Evolutionary conservation across 2,888 invertebrate genomes (phyloP).

Genomic region (Rhingia rostrata): DNA sequence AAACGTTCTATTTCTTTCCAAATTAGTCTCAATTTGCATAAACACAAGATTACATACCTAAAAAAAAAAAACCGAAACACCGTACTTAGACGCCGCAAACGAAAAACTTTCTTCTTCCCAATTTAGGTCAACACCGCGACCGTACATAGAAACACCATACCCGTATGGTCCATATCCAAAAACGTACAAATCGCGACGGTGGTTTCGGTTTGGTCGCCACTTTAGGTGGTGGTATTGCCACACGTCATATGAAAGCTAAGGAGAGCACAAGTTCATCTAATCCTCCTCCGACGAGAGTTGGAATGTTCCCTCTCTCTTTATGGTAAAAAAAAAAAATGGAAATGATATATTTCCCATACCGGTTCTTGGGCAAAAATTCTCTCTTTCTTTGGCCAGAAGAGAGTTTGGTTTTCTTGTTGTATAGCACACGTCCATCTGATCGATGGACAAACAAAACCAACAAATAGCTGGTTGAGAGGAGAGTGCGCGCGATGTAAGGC

Average conservation of each 20-base stretch:
- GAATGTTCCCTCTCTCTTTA: slow-evolving; percentile 9
- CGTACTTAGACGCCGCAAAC: background rate
- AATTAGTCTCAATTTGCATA: slow-evolving; percentile 60
- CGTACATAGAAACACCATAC: slow-evolving; percentile 48
- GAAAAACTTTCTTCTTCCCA: slow-evolving; percentile 66
- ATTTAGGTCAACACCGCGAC: slow-evolving; percentile 56
- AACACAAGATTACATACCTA: slow-evolving; percentile 19
- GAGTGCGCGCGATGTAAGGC: slow-evolving; percentile 14
- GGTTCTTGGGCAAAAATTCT: slow-evolving; percentile 13
- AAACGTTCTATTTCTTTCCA: slow-evolving; percentile 13
- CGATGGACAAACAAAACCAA: slow-evolving; percentile 24
- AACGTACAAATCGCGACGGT: slow-evolving; percentile 23
- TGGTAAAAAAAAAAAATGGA: slow-evolving; percentile 14
- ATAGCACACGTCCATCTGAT: background rate
- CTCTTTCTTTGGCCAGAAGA: slow-evolving; percentile 19
- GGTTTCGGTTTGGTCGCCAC: background rate
- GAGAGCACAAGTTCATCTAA: slow-evolving; percentile 9
- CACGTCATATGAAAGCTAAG: slow-evolving; percentile 20
- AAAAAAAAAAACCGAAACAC: slow-evolving; percentile 20
- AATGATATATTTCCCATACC: slow-evolving; percentile 40
- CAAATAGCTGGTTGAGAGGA: background rate
- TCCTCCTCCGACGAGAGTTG: background rate
- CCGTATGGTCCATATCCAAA: slow-evolving; percentile 67
- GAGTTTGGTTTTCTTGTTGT: background rate
- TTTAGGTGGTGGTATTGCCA: slow-evolving; percentile 10